Evolutionary conservation across 2,797 vertebrate species (phyloP), one percentile per base, ranked within the genome.

Genomic region (Gadopsis bispinosus): DNA sequence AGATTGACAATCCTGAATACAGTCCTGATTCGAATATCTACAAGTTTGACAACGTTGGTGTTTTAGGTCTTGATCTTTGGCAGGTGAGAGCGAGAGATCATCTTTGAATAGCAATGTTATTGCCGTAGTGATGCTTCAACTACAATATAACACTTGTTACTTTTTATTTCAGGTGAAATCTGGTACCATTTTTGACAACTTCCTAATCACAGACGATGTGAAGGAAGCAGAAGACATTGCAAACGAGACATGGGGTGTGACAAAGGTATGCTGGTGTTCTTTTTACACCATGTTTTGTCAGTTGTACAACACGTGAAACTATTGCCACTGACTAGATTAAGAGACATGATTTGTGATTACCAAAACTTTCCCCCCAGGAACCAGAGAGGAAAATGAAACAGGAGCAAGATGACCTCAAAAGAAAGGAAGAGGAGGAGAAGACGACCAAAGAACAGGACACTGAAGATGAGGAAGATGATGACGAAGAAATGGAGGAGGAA

Each of bases 171-270:
- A 97, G 95, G 95, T 97, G 73, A 97, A 96, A 85, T 97, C 95
- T 33, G 96, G 96, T n/a, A 96, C 95, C 76, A 96, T 97, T 86
- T 97, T 96, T 71, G 95, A 96, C 79, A 96, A 96, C 93, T 96
- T 97, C 89, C 72, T 96, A 39, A 96, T 97, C 85, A 87, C 89
- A 16, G 95, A 94, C 35, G 94, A 97, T 12, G 94, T 95, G 72
- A 94, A 95, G 54, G 95, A 95, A 87, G 96, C 96, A 1, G 95
- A 97, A 80, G 93, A 96, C 13, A 81, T 95, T 79, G 96, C 87
- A 70, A 95, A 94, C n/a, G 93, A 96, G 84, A 96, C 92, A 0
- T 96, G 94, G 96, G 95, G 94, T 16, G 87, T 73, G 71, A 97
- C 95, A 85, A 96, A 96, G 93, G 95, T 96, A 93, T 85, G 62